These are phyloP conservation scores for Andrena praecox DNA, from an alignment of 2,888 invertebrate genomes.

Conservation along the genomic window DNA sequence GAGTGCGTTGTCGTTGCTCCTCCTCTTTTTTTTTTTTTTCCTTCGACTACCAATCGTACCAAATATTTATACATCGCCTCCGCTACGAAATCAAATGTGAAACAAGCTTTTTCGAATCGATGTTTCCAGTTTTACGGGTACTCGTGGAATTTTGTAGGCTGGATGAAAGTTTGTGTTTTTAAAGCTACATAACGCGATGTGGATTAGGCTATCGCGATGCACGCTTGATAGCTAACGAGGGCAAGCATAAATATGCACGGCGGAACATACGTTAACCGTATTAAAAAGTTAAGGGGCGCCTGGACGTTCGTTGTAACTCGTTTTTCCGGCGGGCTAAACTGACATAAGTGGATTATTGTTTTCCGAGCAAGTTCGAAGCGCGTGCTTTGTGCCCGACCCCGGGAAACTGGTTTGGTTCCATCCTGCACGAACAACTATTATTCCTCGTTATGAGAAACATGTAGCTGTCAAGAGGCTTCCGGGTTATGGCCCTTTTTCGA, in stretches of 20 bases:
- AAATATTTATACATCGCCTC: too few species aligned
- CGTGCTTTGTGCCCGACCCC: constrained; percentile 36
- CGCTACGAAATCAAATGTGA: too few species aligned
- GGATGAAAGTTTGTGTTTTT: not conserved
- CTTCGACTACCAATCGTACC: not conserved
- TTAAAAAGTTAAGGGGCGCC: constrained; percentile 51
- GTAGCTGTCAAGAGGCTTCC: constrained; percentile 1
- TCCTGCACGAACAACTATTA: constrained; percentile 38
- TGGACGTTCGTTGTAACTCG: constrained; percentile 55
- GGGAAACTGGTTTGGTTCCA: constrained; percentile 39
- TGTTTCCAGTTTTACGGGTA: not conserved
- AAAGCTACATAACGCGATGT: not conserved
- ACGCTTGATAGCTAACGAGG: constrained; percentile 28
- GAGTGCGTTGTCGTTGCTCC: not conserved
- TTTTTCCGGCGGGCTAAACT: constrained; percentile 50
- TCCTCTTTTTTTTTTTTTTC: not conserved
- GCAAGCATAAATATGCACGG: constrained; percentile 35
- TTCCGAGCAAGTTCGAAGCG: constrained; percentile 43
- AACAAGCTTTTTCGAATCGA: too few species aligned
- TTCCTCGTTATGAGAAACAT: constrained; percentile 48
- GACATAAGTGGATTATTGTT: constrained; percentile 64
- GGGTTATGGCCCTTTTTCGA: not conserved
- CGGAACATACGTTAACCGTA: constrained; percentile 48
- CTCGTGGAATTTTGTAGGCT: not conserved
- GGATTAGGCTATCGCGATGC: constrained; percentile 6